These are phyloP conservation scores for Columba janthina DNA, from an alignment of 2,113 vertebrate genomes.

Conservation along the genomic window DNA sequence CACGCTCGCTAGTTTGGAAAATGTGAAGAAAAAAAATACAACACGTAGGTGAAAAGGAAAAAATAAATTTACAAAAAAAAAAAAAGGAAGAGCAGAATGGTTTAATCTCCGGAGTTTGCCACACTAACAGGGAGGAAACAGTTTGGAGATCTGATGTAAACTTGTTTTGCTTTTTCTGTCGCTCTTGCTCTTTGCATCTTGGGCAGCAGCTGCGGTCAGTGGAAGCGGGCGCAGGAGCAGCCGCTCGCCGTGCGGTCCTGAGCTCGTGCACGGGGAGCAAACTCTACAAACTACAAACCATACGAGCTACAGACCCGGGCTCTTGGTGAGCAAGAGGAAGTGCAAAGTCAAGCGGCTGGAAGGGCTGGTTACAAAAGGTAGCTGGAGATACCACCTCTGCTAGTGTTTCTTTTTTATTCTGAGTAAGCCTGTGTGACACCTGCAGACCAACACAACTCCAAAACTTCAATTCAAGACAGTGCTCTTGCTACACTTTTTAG, in stretches of 20 bases:
- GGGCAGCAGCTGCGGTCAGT: constrained; percentile 68
- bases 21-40: constrained; percentile 33
- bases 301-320: constrained; percentile 28
- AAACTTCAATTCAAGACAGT: background rate
- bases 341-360: constrained; percentile 68
- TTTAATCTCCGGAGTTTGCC: background rate
- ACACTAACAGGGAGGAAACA: constrained; percentile 30
- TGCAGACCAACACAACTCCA: constrained; percentile 56
- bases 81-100: constrained; percentile 7
- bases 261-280: constrained; percentile 58
- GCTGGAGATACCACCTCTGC: constrained; percentile 41
- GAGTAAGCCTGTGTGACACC: constrained; percentile 72
- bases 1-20: constrained; percentile 76
- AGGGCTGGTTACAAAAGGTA: constrained; percentile 60
- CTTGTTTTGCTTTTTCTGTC: constrained; percentile 25
- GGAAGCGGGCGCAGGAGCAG: constrained; percentile 20
- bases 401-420: constrained; percentile 72
- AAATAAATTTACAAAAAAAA: background rate
- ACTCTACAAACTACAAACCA: background rate
- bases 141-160: constrained; percentile 27
- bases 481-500: constrained; percentile 36
- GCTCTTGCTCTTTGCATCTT: constrained; percentile 17
- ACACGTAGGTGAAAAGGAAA: constrained; percentile 25
- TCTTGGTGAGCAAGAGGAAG: constrained; percentile 70
- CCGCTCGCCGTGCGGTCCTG: constrained; percentile 50